A percentile compares a stretch with the other conserved stretches of the same genome.
phyloP scores from a whole-genome alignment of 2,888 invertebrate genomes.

The Andrena haemorrhoa region DNA sequence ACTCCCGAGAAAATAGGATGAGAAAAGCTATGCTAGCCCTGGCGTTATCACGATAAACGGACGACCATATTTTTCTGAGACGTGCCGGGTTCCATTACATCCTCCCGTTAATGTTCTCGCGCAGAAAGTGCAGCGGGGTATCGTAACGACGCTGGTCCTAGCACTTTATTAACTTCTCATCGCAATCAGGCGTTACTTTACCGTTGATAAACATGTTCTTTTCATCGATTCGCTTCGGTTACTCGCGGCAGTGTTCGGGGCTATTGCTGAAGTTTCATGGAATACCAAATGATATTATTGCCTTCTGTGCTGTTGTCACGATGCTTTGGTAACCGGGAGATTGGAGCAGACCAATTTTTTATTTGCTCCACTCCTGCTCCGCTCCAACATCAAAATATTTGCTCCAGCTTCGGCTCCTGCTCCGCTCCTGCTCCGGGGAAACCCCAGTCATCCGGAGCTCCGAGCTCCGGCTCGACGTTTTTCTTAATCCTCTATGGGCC shows the following conservation, averaged over 20 bases:
- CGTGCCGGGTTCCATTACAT: constrained; percentile 49
- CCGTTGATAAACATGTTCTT: neutral
- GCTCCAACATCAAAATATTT: too few species aligned
- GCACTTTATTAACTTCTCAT: constrained; percentile 65
- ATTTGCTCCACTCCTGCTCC: too few species aligned
- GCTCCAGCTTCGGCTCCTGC: too few species aligned
- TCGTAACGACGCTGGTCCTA: constrained; percentile 43
- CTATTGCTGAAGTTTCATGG: neutral
- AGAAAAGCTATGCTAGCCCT: constrained; percentile 44
- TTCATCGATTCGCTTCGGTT: constrained; percentile 4
- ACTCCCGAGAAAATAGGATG: constrained; percentile 56
- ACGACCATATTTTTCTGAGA: constrained; percentile 63
- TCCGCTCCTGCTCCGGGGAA: too few species aligned
- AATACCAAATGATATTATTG: neutral
- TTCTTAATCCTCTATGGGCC: too few species aligned
- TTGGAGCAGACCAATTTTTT: too few species aligned
- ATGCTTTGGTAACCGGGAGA: too few species aligned
- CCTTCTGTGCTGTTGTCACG: neutral
- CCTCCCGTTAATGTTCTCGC: constrained; percentile 55
- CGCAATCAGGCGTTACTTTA: constrained; percentile 45
- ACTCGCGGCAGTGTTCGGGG: neutral
- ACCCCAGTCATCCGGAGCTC: too few species aligned
- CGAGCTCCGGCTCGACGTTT: too few species aligned
- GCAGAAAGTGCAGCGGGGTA: constrained; percentile 39
- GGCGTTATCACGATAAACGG: constrained; percentile 68